Evolutionary conservation across 2,888 invertebrate genomes (phyloP).

Genomic region (Ophraella communa): DNA sequence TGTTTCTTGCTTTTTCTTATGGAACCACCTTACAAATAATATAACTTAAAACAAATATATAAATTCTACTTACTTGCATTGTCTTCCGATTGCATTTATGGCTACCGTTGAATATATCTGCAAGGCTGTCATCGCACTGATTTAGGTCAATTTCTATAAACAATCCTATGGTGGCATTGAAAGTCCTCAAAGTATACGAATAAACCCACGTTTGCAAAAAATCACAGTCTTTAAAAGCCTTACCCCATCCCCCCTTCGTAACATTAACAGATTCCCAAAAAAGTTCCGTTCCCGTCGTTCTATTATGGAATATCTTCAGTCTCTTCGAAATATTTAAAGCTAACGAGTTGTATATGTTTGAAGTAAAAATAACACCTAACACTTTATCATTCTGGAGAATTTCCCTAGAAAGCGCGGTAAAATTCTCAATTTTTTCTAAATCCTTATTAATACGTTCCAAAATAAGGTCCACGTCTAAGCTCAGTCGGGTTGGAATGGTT

Average conservation of each 20-base stretch:
- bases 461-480: conserved; percentile 44
- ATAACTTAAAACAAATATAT: not conserved
- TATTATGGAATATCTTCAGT: conserved; percentile 51
- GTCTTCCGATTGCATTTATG: conserved; percentile 66
- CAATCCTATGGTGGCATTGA: conserved; percentile 48
- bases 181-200: conserved; percentile 50
- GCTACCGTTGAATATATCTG: conserved; percentile 72
- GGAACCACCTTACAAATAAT: not conserved
- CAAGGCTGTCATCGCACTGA: conserved; percentile 75
- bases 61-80: conserved; percentile 50
- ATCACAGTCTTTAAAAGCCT: conserved; percentile 57
- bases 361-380: conserved; percentile 56
- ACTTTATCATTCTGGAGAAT: conserved; percentile 61
- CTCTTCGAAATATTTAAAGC: conserved; percentile 51
- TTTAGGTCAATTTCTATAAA: conserved; percentile 66
- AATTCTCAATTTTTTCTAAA: conserved; percentile 41
- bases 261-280: conserved; percentile 65
- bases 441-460: conserved; percentile 44
- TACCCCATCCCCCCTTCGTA: conserved; percentile 57
- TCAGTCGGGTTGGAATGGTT: conserved; percentile 55
- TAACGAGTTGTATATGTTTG: conserved; percentile 47
- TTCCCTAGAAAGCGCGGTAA: conserved; percentile 57
- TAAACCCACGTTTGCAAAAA: conserved; percentile 56
- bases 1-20: too few species aligned
- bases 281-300: conserved; percentile 60